These are phyloP conservation scores for Ciconia maguari DNA, from an alignment of 2,113 vertebrate species.

Conservation along the genomic window DNA sequence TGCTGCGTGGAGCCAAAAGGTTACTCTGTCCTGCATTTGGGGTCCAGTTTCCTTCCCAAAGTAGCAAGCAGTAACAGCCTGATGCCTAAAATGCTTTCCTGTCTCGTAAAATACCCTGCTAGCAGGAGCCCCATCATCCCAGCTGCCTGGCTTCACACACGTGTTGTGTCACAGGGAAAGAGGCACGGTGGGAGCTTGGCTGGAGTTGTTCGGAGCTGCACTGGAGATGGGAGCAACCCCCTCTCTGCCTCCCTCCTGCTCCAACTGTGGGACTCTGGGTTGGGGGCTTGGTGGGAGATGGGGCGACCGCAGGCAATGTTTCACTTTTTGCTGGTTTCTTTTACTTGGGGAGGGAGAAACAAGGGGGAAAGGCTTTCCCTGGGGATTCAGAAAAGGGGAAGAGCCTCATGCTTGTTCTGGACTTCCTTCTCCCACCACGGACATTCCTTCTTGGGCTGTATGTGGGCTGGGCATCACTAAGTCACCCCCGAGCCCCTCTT, in stretches of 20 bases:
- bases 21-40: background rate
- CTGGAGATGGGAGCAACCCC: background rate
- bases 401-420: background rate
- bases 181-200: background rate
- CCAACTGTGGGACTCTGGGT: background rate
- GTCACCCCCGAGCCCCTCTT: background rate
- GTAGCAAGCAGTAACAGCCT: background rate
- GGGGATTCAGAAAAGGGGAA: background rate
- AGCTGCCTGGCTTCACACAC: fast-evolving
- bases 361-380: background rate
- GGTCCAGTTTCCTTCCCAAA: background rate
- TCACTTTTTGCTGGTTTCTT: background rate
- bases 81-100: background rate
- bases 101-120: background rate
- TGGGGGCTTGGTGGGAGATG: background rate
- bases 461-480: background rate
- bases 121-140: background rate
- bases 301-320: fast-evolving
- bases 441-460: background rate
- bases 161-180: background rate
- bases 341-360: background rate
- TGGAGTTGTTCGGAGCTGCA: background rate
- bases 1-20: background rate
- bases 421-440: background rate
- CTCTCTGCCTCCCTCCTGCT: background rate